Evolutionary conservation across 2,797 vertebrate genomes (phyloP).

Genomic region (Pipistrellus pipistrellus): DNA sequence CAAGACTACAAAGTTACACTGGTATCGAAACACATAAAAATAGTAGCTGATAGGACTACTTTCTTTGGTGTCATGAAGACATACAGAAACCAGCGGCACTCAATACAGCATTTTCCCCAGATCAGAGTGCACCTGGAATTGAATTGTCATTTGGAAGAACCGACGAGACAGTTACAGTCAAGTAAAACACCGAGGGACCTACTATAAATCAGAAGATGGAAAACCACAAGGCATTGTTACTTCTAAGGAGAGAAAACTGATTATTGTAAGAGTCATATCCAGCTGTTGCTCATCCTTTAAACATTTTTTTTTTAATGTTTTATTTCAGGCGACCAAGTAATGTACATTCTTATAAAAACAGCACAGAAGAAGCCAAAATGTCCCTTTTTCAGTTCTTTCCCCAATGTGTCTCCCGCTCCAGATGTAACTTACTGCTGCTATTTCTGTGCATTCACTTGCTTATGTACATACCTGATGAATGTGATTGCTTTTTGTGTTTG

Average conservation of each 20-base stretch:
- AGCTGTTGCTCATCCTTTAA: neutral
- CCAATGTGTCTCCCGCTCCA: rapidly evolving
- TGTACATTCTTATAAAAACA: neutral
- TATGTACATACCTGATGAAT: neutral
- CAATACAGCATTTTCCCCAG: conserved; percentile 4
- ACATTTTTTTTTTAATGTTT: neutral
- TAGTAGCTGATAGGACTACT: neutral
- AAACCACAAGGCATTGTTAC: neutral
- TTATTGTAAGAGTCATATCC: neutral
- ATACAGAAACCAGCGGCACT: neutral
- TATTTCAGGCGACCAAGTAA: neutral
- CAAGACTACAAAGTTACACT: conserved; percentile 42
- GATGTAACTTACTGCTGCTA: neutral
- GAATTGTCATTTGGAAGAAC: neutral
- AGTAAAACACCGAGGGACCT: neutral
- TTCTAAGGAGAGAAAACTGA: neutral
- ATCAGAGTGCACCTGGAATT: conserved; percentile 45
- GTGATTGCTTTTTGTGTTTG: neutral
- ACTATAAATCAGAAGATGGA: neutral
- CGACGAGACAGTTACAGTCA: neutral
- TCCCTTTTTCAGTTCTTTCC: neutral
- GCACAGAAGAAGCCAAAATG: neutral
- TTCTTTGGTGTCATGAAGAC: conserved; percentile 45
- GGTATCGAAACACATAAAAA: neutral
- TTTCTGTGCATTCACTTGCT: neutral